A percentile compares a stretch with the other conserved stretches of the same genome.
phyloP scores from a whole-genome alignment of 1,140 invertebrate species.

The Brachionus paranguensis region DNA sequence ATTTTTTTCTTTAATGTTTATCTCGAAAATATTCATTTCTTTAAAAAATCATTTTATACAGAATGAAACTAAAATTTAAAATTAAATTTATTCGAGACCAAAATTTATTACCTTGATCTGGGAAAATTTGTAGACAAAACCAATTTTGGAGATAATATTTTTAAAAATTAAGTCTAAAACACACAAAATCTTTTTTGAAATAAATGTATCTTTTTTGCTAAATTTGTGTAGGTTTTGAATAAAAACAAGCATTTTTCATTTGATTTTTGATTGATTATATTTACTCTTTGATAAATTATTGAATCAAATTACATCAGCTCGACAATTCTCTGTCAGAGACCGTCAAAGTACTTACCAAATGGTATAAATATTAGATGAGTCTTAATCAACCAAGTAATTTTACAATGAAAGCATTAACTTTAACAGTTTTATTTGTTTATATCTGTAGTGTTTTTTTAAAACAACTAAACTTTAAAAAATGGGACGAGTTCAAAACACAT shows the following conservation, averaged over 20 bases:
- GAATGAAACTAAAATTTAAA: too few species aligned
- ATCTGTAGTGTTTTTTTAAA: not conserved
- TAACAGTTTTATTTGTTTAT: not conserved
- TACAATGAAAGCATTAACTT: conserved; percentile 16
- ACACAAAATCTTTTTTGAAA: not conserved
- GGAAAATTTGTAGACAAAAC: too few species aligned
- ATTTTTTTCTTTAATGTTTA: too few species aligned
- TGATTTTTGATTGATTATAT: not conserved
- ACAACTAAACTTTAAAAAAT: not conserved
- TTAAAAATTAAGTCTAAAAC: not conserved
- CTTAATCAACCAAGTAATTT: not conserved
- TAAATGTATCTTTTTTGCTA: not conserved
- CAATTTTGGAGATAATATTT: too few species aligned
- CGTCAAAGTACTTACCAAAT: not conserved
- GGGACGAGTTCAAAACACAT: not conserved
- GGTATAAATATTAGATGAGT: not conserved
- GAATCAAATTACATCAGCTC: not conserved
- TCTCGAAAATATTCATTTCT: too few species aligned
- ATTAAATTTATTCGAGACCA: too few species aligned
- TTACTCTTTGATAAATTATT: not conserved
- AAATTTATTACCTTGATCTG: too few species aligned
- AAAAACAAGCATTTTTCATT: not conserved
- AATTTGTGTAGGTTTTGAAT: not conserved
- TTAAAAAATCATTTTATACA: too few species aligned
- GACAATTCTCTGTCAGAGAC: not conserved